A percentile compares a stretch with the other conserved stretches of the same genome.
Evolutionary conservation across 30 jellyfish, hydroid and myxozoan species (phyloP).

Genomic region (Nemopilema nomurai): DNA sequence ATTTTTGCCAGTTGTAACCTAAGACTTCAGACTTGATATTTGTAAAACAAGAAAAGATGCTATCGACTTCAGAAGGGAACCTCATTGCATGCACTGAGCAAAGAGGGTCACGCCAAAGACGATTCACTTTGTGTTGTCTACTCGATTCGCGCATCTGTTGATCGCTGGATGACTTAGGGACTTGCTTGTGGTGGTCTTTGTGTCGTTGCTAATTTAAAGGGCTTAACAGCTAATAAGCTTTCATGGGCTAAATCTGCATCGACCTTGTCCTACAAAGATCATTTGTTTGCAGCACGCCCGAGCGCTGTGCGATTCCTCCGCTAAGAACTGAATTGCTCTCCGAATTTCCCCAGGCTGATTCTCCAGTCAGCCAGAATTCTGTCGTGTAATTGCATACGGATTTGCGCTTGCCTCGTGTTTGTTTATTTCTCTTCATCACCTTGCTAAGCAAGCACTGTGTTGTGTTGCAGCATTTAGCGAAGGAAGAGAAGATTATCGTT

Average conservation of each 20-base stretch:
- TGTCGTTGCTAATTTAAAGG: not conserved
- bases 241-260: not conserved
- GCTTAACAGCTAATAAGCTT: not conserved
- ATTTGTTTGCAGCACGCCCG: not conserved
- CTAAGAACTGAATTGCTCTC: not conserved
- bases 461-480: slow-evolving; percentile 27
- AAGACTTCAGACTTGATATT: too few relatives aligned
- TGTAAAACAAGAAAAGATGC: too few relatives aligned
- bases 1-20: too few relatives aligned
- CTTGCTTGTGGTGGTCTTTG: not conserved
- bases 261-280: not conserved
- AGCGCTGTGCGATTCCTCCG: not conserved
- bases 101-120: not conserved
- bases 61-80: too few relatives aligned
- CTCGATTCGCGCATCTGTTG: not conserved
- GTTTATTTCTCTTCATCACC: not conserved
- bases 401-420: not conserved
- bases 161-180: not conserved
- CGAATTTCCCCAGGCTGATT: not conserved
- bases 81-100: not conserved
- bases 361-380: not conserved
- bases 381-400: not conserved
- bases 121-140: not conserved
- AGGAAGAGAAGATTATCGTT: slow-evolving; percentile 74
- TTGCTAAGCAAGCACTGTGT: not conserved